These are phyloP conservation scores for Lithophane socia DNA, from an alignment of 2,888 invertebrate species.

Conservation along the genomic window DNA sequence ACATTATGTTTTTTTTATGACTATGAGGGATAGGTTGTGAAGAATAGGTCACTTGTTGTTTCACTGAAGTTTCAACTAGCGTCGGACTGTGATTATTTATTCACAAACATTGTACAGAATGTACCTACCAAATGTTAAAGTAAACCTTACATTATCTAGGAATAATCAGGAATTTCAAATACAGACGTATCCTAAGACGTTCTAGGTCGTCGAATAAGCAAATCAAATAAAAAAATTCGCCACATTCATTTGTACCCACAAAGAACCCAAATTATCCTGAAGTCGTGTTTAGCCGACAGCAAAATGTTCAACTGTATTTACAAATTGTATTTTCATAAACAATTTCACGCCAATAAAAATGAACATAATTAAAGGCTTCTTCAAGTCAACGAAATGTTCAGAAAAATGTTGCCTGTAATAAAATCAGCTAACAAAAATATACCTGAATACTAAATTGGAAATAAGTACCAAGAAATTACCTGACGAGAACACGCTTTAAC, in stretches of 20 bases:
- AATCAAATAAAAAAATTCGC: background rate
- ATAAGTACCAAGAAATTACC: slow-evolving; percentile 20
- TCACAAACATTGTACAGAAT: slow-evolving; percentile 3
- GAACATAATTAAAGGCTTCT: background rate
- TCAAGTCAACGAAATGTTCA: background rate
- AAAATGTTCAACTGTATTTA: slow-evolving; percentile 1
- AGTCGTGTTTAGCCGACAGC: background rate
- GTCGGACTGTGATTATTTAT: background rate
- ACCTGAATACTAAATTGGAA: slow-evolving; percentile 9
- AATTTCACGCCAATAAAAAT: slow-evolving; percentile 9
- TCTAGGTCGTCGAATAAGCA: background rate
- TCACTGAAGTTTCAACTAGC: background rate
- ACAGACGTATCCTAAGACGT: background rate
- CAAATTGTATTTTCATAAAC: background rate
- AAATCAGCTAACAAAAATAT: slow-evolving; percentile 16
- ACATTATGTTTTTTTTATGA: background rate
- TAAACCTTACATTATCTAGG: background rate
- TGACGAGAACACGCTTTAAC: slow-evolving; percentile 20
- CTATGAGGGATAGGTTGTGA: background rate
- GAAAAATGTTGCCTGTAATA: background rate
- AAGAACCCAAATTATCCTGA: slow-evolving; percentile 1
- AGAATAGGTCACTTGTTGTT: background rate
- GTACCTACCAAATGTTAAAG: background rate
- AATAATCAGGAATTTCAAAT: background rate
- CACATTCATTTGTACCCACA: background rate